These are phyloP conservation scores for Silurus lanzhouensis DNA, from an alignment of 2,797 vertebrate genomes.

Conservation along the genomic window DNA sequence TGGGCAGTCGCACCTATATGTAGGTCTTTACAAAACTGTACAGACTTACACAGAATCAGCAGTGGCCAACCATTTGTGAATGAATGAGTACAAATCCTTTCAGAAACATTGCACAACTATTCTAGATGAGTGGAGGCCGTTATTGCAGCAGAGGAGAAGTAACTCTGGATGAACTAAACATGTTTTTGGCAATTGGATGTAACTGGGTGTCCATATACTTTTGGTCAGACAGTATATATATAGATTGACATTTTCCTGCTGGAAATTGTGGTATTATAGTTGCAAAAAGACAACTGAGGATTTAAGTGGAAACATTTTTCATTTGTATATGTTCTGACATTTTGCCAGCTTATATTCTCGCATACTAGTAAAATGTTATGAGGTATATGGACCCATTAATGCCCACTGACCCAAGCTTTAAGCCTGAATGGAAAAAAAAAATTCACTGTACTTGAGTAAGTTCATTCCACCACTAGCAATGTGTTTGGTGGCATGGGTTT, in stretches of 20 bases:
- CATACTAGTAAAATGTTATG: neutral
- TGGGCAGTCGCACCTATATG: neutral
- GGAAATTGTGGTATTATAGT: neutral
- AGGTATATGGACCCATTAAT: neutral
- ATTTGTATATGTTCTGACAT: neutral
- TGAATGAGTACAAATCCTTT: neutral
- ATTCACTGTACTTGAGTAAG: neutral
- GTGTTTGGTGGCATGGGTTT: neutral
- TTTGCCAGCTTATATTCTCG: neutral
- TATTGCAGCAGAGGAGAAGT: neutral
- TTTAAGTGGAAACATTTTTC: neutral
- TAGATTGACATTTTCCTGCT: neutral
- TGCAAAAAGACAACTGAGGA: neutral
- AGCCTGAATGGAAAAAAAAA: neutral
- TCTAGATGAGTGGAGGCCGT: neutral
- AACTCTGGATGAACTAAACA: neutral
- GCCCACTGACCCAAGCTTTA: neutral
- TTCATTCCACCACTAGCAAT: neutral
- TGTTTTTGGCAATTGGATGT: neutral
- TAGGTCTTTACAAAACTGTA: neutral
- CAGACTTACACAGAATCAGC: neutral
- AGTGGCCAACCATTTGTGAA: neutral
- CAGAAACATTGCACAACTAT: neutral
- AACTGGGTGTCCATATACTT: neutral
- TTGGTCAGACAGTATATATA: neutral